A percentile compares a stretch with the other conserved stretches of the same genome.
Conservation (phyloP, 2,888 invertebrate genomes). For the Dusona sp. region DNA sequence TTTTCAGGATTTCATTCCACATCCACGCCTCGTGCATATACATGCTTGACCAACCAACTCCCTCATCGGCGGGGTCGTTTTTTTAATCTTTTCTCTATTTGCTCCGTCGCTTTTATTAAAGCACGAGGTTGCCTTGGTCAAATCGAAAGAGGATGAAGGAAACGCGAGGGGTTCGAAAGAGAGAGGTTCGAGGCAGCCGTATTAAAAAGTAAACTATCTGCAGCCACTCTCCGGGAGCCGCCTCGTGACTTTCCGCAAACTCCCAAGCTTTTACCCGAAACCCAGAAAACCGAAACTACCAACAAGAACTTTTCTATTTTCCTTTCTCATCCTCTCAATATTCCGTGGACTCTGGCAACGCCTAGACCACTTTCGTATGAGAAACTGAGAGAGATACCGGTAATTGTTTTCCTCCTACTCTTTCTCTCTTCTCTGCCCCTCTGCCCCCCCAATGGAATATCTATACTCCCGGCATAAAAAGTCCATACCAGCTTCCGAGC, state of each 20-base stretch:
- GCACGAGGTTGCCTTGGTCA: constrained; percentile 71
- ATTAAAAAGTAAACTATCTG: constrained; percentile 82
- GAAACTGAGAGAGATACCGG: constrained; percentile 58
- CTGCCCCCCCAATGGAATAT: constrained; percentile 2
- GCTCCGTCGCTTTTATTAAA: constrained; percentile 82
- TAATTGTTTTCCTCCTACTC: constrained; percentile 70
- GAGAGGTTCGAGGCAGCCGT: constrained; percentile 64
- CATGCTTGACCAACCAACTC: constrained; percentile 50
- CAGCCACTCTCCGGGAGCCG: constrained; percentile 56
- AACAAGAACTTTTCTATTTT: constrained; percentile 56
- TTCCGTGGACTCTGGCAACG: constrained; percentile 48
- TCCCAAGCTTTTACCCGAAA: constrained; percentile 39
- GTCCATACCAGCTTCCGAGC: constrained; percentile 6
- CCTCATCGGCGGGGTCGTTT: constrained; percentile 5
- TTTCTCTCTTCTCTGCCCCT: constrained; percentile 10
- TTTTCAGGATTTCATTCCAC: constrained; percentile 13
- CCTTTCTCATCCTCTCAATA: constrained; percentile 61
- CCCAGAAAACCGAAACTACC: constrained; percentile 53
- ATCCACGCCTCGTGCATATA: constrained; percentile 28
- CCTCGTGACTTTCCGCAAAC: constrained; percentile 48
- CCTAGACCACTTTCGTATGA: constrained; percentile 31
- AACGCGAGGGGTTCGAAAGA: constrained; percentile 7
- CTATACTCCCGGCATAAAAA: constrained; percentile 18
- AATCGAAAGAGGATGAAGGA: constrained; percentile 42
- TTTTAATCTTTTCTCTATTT: constrained; percentile 61